Conservation (phyloP, 2,113 vertebrate genomes). For the Naja naja region DNA sequence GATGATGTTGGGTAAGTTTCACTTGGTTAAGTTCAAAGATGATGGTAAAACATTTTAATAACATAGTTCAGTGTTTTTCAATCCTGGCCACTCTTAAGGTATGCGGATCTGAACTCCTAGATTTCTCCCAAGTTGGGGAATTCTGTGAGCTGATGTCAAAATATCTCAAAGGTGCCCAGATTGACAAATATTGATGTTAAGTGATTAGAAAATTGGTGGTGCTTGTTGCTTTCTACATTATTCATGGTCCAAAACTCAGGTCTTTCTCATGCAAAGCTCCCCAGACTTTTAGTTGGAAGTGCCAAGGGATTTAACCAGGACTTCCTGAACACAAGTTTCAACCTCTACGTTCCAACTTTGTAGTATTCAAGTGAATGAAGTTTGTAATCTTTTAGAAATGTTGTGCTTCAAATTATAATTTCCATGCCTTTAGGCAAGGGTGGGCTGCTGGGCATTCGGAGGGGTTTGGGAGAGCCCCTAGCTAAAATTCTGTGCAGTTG, state of each 20-base stretch:
- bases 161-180: neutral
- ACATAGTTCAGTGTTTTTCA: neutral
- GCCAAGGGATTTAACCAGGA: neutral
- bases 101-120: neutral
- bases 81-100: neutral
- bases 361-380: neutral
- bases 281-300: neutral
- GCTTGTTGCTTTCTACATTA: neutral
- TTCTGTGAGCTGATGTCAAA: neutral
- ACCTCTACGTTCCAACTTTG: neutral
- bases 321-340: neutral
- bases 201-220: neutral
- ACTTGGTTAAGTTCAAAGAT: neutral
- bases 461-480: too few relatives aligned
- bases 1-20: constrained; percentile 89
- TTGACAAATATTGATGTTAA: neutral
- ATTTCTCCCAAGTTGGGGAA: neutral
- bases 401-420: neutral
- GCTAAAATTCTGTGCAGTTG: too few relatives aligned
- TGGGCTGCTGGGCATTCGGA: too few relatives aligned
- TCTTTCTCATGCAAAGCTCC: too few relatives aligned
- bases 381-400: neutral
- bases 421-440: neutral
- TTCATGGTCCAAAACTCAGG: neutral
- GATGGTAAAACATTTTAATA: neutral